Conservation (phyloP, 2,113 vertebrate species). For the Labeo rohita region DNA sequence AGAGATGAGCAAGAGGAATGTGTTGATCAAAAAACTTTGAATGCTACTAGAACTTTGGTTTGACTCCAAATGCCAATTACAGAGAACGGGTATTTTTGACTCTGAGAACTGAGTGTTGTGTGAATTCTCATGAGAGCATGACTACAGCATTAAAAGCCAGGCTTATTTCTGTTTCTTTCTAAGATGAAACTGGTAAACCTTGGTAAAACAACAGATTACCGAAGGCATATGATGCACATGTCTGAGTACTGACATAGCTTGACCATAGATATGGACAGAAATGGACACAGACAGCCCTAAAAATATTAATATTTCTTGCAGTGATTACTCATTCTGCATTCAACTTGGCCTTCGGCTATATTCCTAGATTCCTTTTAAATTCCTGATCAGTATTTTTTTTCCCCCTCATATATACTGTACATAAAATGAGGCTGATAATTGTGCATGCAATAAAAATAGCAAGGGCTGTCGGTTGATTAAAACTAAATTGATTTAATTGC, state of each 20-base stretch:
- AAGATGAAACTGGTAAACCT: not conserved
- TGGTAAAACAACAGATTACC: not conserved
- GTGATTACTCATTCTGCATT: not conserved
- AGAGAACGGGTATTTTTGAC: conserved; percentile 20
- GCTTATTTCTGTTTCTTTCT: conserved; percentile 15
- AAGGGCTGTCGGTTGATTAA: not conserved
- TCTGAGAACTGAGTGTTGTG: not conserved
- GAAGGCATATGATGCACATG: not conserved
- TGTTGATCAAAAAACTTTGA: conserved; percentile 45
- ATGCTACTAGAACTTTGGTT: conserved; percentile 32
- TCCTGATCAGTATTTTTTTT: not conserved
- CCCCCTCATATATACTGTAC: not conserved
- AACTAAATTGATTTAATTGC: not conserved
- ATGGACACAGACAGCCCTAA: not conserved
- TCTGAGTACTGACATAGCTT: not conserved
- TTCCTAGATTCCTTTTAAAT: not conserved
- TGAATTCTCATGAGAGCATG: conserved; percentile 24
- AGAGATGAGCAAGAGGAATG: conserved; percentile 16
- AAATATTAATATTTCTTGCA: not conserved
- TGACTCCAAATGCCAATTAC: conserved; percentile 42
- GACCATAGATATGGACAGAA: not conserved
- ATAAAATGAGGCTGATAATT: not conserved
- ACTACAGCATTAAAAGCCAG: conserved; percentile 3
- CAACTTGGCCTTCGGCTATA: not conserved
- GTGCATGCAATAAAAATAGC: not conserved